phyloP scores from a whole-genome alignment of 2,797 vertebrate species.

The Gymnocypris eckloni region DNA sequence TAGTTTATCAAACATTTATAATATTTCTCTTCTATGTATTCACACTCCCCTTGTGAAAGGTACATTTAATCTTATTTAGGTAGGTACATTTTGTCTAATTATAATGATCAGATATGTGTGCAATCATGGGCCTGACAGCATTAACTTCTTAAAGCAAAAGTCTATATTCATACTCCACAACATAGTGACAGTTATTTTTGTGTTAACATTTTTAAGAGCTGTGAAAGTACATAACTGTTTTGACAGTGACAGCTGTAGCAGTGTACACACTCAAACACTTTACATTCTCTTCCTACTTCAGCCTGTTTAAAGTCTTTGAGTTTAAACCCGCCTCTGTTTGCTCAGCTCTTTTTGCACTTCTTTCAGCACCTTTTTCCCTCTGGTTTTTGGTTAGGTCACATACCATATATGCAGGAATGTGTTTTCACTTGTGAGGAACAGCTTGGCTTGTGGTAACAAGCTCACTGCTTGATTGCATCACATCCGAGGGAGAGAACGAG shows the following conservation, averaged over 20 bases:
- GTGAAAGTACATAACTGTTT: not conserved
- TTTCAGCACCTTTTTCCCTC: not conserved
- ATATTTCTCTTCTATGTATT: not conserved
- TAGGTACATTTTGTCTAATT: not conserved
- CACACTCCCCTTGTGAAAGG: not conserved
- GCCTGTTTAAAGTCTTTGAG: constrained; percentile 37
- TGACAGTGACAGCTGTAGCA: constrained; percentile 9
- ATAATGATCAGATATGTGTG: not conserved
- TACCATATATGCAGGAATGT: constrained; percentile 77
- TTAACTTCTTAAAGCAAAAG: not conserved
- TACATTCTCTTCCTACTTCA: constrained; percentile 17
- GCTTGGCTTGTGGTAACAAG: constrained; percentile 81
- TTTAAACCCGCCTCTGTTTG: constrained; percentile 31
- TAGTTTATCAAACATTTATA: not conserved
- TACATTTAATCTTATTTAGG: too few relatives aligned
- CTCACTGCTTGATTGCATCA: constrained; percentile 78
- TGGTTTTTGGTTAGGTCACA: constrained; percentile 58
- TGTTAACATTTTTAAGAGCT: not conserved
- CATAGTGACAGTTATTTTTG: not conserved
- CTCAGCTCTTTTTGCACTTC: constrained; percentile 45
- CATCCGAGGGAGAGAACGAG: constrained; percentile 63
- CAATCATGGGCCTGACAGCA: not conserved
- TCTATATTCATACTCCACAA: not conserved
- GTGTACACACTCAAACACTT: not conserved
- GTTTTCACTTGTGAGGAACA: constrained; percentile 66